Percentiles rank a stretch among this genome's conserved stretches.
Conservation (phyloP, 2,888 invertebrate genomes). For the Troides helena region DNA sequence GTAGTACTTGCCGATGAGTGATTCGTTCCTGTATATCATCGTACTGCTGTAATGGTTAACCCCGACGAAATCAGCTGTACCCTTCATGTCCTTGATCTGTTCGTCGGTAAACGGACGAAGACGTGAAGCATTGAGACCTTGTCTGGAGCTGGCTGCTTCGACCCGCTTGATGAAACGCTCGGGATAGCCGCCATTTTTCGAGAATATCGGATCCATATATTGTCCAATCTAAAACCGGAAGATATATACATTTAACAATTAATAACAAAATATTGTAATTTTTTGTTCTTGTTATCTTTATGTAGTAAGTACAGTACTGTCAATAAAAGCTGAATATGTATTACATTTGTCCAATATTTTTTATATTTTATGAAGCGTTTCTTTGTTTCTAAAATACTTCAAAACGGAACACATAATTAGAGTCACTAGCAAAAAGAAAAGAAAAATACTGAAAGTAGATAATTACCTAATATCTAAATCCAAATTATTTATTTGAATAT, state of each 20-base stretch:
- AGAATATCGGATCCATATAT: constrained; percentile 38
- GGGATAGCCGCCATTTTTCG: constrained; percentile 38
- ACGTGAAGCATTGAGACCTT: constrained; percentile 38
- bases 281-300: neutral
- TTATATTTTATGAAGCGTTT: too few species aligned
- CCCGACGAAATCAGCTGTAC: constrained; percentile 39
- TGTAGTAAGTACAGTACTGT: too few species aligned
- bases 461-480: too few species aligned
- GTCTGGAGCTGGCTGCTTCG: constrained; percentile 34
- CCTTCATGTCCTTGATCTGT: constrained; percentile 36
- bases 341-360: too few species aligned
- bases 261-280: neutral
- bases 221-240: constrained; percentile 31
- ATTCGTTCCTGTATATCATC: constrained; percentile 13
- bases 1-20: neutral
- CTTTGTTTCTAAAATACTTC: too few species aligned
- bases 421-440: too few species aligned
- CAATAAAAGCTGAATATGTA: too few species aligned
- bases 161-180: constrained; percentile 35
- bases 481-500: too few species aligned
- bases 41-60: constrained; percentile 37
- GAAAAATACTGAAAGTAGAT: too few species aligned
- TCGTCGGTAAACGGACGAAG: constrained; percentile 37
- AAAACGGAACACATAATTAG: too few species aligned
- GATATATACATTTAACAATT: neutral